Percentiles rank a stretch among this genome's conserved stretches.
phyloP scores from a whole-genome alignment of 2,888 invertebrate genomes.

The Dorcus hopei region DNA sequence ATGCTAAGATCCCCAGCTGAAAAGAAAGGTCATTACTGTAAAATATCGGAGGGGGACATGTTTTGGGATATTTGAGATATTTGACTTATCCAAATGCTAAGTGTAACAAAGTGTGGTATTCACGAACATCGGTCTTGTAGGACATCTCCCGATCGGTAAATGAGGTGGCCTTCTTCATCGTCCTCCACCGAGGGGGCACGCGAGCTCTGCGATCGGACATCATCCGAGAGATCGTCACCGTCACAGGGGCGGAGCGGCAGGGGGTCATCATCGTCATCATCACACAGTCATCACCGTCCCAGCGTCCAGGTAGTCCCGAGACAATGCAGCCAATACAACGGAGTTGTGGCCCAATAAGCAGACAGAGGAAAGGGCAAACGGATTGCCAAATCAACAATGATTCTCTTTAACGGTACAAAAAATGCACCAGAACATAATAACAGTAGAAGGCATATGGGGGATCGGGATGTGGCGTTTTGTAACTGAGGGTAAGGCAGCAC shows the following conservation, averaged over 20 bases:
- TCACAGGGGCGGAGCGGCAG: constrained; percentile 24
- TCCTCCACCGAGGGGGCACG: constrained; percentile 94
- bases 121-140: constrained; percentile 99
- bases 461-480: constrained; percentile 28
- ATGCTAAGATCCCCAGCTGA: constrained; percentile 28
- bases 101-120: constrained; percentile 57
- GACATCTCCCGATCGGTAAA: constrained; percentile 98
- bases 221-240: constrained; percentile 35
- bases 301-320: constrained; percentile 49
- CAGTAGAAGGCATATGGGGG: constrained; percentile 45
- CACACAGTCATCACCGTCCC: constrained; percentile 51
- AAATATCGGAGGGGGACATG: constrained; percentile 33
- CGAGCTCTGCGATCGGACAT: constrained; percentile 64
- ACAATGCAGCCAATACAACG: constrained; percentile 54
- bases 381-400: constrained; percentile 62
- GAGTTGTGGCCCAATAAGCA: constrained; percentile 60
- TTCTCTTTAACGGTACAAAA: constrained; percentile 44
- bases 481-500: constrained; percentile 8
- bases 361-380: constrained; percentile 64
- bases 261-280: constrained; percentile 48
- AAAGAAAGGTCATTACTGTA: constrained; percentile 33
- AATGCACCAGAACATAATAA: constrained; percentile 42
- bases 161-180: constrained; percentile 99
- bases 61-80: constrained; percentile 33
- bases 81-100: constrained; percentile 44